Percentiles rank a stretch among this genome's conserved stretches.
Conservation (phyloP, 2,113 vertebrate species). For the Saguinus midas region DNA sequence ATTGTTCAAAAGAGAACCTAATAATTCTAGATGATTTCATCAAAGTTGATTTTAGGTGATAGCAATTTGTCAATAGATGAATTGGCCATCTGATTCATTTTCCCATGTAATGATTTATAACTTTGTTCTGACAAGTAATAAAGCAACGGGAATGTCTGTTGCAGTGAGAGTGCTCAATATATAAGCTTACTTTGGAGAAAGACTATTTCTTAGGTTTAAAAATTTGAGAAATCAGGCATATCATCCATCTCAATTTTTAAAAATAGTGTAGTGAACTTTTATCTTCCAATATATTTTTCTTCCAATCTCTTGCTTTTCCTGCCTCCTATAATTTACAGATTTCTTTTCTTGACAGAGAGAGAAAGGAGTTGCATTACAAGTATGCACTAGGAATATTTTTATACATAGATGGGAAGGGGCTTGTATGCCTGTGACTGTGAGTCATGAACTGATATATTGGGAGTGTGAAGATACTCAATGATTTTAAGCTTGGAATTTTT, state of each 20-base stretch:
- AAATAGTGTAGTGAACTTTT: background rate
- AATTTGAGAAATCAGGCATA: background rate
- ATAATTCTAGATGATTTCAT: background rate
- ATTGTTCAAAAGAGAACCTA: constrained; percentile 43
- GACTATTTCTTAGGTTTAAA: background rate
- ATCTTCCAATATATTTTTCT: constrained; percentile 26
- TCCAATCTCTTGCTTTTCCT: background rate
- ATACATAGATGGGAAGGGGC: background rate
- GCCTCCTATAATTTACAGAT: background rate
- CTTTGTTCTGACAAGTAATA: constrained; percentile 33
- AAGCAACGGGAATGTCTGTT: background rate
- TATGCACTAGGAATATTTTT: background rate
- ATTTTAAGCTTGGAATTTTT: constrained; percentile 19
- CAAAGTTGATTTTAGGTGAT: constrained; percentile 32
- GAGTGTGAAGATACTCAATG: background rate
- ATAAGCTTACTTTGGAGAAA: background rate
- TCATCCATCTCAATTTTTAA: background rate
- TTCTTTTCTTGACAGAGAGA: background rate
- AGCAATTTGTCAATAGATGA: constrained; percentile 37
- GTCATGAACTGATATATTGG: background rate
- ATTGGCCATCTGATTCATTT: background rate
- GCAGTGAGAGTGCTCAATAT: background rate
- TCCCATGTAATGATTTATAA: background rate
- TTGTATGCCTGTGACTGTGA: background rate
- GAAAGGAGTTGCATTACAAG: background rate